A percentile compares a stretch with the other conserved stretches of the same genome.
These are phyloP conservation scores for Globia sparganii DNA, from an alignment of 2,888 invertebrate species.

Conservation along the genomic window DNA sequence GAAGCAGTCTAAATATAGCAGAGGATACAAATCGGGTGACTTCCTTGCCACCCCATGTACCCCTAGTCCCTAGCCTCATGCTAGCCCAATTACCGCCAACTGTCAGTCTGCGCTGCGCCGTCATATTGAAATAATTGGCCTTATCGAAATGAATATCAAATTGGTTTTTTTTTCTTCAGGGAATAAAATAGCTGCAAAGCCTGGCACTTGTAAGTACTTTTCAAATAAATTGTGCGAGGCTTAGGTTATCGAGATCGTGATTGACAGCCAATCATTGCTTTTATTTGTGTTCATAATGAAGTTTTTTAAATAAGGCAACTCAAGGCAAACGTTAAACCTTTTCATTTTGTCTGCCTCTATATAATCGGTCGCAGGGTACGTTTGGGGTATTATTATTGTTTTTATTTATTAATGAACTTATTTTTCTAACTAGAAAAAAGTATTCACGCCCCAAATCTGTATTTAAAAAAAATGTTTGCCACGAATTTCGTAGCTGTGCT, in stretches of 20 bases:
- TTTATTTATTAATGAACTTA: background rate
- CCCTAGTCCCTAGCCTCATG: constrained; percentile 25
- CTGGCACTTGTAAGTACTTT: background rate
- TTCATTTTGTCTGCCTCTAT: background rate
- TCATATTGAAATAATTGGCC: constrained; percentile 18
- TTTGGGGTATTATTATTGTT: background rate
- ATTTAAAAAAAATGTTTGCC: background rate
- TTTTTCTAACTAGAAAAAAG: background rate
- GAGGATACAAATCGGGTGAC: constrained; percentile 62
- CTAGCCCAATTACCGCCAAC: constrained; percentile 51
- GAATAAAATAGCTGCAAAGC: background rate
- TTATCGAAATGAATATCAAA: constrained; percentile 28
- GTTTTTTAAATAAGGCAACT: background rate
- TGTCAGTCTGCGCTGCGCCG: constrained; percentile 15
- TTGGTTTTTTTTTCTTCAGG: constrained; percentile 6
- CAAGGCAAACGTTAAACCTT: background rate
- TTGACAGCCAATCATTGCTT: background rate
- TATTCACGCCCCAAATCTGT: too few species aligned
- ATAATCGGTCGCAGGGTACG: background rate
- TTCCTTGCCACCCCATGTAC: constrained; percentile 47
- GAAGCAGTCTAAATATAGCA: constrained; percentile 74
- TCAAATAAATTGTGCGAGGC: background rate
- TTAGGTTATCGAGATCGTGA: constrained; percentile 8
- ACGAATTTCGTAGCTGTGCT: constrained; percentile 29
- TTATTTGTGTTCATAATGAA: background rate